Percentiles rank a stretch among this genome's conserved stretches.
These are phyloP conservation scores for Anabas testudineus DNA, from an alignment of 2,797 vertebrate species.

Conservation along the genomic window DNA sequence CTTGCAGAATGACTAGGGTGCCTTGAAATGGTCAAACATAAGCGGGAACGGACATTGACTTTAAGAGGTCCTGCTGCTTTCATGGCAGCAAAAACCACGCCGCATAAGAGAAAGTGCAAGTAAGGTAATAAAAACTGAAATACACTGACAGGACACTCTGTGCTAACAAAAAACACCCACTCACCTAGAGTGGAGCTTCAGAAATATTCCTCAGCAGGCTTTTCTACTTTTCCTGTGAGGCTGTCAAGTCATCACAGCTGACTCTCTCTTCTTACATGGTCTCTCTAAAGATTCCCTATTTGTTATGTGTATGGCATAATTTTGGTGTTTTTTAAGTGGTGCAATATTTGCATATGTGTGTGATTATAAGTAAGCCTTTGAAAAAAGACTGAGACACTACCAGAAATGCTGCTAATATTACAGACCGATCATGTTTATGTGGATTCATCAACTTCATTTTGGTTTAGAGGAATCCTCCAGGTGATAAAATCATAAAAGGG, in stretches of 20 bases:
- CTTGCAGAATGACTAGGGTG: not conserved
- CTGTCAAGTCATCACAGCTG: constrained; percentile 39
- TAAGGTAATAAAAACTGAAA: constrained; percentile 29
- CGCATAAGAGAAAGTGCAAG: constrained; percentile 6
- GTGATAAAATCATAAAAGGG: constrained; percentile 23
- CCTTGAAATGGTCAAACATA: not conserved
- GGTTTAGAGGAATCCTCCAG: constrained; percentile 13
- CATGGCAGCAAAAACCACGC: not conserved
- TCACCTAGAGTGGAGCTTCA: constrained; percentile 38
- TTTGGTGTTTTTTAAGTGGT: no score
- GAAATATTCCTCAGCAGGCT: constrained; percentile 37
- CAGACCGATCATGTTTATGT: constrained; percentile 4
- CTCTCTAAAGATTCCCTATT: constrained; percentile 18
- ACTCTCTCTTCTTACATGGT: constrained; percentile 15
- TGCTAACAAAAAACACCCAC: constrained; percentile 32
- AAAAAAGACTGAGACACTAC: not conserved
- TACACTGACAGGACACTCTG: constrained; percentile 28
- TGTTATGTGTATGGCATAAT: constrained; percentile 20
- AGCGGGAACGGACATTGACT: not conserved
- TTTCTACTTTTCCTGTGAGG: constrained; percentile 33
- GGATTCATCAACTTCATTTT: constrained; percentile 4
- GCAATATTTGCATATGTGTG: constrained; percentile 24
- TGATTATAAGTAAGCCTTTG: constrained; percentile 8
- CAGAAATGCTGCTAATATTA: not conserved
- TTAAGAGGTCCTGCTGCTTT: not conserved